A percentile compares a stretch with the other conserved stretches of the same genome.
Evolutionary conservation across 1,140 invertebrate genomes (phyloP).

Genomic region (Brachystomella parvula): DNA sequence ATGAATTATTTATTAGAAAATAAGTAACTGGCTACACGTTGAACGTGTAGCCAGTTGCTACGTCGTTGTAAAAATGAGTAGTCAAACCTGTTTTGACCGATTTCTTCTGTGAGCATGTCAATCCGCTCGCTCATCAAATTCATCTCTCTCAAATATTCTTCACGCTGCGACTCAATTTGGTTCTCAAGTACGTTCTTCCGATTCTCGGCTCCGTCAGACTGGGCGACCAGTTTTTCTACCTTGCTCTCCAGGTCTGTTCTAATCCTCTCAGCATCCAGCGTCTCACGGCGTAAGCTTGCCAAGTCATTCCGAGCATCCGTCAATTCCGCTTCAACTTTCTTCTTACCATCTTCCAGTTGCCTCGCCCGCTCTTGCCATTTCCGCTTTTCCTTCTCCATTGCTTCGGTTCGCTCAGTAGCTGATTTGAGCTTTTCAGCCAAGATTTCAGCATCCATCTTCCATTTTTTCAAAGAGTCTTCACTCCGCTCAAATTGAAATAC

Average conservation of each 20-base stretch:
- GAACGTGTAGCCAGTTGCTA: too few relatives aligned
- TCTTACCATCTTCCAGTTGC: constrained; percentile 21
- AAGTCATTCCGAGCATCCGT: constrained; percentile 34
- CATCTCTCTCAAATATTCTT: constrained; percentile 35
- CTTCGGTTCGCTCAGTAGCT: constrained; percentile 23
- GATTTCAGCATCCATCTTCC: constrained; percentile 38
- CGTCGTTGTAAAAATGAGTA: too few relatives aligned
- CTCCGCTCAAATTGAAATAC: constrained; percentile 33
- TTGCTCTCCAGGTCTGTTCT: constrained; percentile 32
- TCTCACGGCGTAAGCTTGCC: constrained; percentile 28
- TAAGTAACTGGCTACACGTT: too few relatives aligned
- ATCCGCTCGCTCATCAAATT: constrained; percentile 25
- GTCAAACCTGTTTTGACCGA: constrained; percentile 32
- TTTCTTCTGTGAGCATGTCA: constrained; percentile 32
- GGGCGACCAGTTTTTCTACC: constrained; percentile 29
- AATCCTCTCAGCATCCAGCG: constrained; percentile 56
- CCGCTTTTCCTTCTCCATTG: constrained; percentile 33
- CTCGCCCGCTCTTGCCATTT: constrained; percentile 28
- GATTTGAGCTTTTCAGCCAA: constrained; percentile 31
- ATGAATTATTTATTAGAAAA: background rate
- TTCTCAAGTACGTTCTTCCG: constrained; percentile 50
- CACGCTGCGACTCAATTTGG: constrained; percentile 58
- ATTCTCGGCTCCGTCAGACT: constrained; percentile 30
- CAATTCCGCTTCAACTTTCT: constrained; percentile 27
- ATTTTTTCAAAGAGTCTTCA: constrained; percentile 36